Evolutionary conservation across 2,888 invertebrate species (phyloP), one percentile per base, ranked within the genome.

Genomic region (Spicauda simplicius): DNA sequence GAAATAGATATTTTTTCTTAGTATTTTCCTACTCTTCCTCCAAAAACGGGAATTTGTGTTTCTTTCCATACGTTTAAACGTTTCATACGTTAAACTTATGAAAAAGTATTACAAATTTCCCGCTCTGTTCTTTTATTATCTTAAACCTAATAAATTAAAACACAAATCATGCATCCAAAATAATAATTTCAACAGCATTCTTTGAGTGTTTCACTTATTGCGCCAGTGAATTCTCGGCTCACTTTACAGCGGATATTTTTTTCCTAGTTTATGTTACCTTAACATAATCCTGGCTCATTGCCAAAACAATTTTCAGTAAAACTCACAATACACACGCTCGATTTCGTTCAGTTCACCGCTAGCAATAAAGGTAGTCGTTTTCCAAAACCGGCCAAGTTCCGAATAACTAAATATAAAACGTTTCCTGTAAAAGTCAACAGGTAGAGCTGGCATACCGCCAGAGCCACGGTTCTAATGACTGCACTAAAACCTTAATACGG

Each of bases 361-460:
- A 30, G 57, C 50, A 37, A 57, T 64, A 64, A 64, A 64, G 57
- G 50, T 57, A 37, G 56, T 57, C 54, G 63, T 50, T 59, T 59
- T 59, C 60, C 45, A 55, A 48, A 64, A 64, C 63, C 56, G 19
- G 33, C 64, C 57, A 64, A 57, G 63, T 64, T 64, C 56, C 50
- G 64, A 50, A 57, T 57, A 64, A 64, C 64, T 64, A 64, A 56
- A 56, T 57, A 64, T 52, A 57, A 64, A 56, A 50, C 33, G 56
- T 50, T 57, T 64, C 63, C 63, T 53, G 53, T 45, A 60, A 60
- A 37, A 79, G 79, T 81, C 90, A 90, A 90, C 91, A 90, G 88
- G 90, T 88, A 79, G 77, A 76, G 76, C 76, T 87, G 86, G 86
- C 84, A 72, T 71, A 74, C 70, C 75, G 80, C 82, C 84, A 85